Evolutionary conservation across 2,888 invertebrate genomes (phyloP), one percentile per base, ranked within the genome.

Genomic region (Lithophane socia): DNA sequence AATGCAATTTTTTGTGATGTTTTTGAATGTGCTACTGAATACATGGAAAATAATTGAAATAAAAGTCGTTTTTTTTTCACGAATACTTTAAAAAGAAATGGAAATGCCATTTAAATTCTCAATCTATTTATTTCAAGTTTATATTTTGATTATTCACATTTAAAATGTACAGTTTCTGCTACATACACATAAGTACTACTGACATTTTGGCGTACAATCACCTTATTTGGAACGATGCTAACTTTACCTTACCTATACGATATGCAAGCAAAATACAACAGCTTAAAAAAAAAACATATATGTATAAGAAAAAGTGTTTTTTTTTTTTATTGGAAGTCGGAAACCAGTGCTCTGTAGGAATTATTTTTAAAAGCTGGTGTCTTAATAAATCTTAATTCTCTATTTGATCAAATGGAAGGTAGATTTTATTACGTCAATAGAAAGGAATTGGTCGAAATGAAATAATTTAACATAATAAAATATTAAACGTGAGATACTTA

Each of bases 51-150:
- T 61, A 63, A 60, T 58, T n/a, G 29, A 29, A 64, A 47, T 21
- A 0, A 8, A 12, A 2, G 12, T 60, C 24, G 42, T 77, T 75
- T 81, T 84, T n/a, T 18, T 52, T 8, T 2, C 54, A 13, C 13
- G 29, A 18, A 18, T 18, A 29, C 2, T 2, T 60, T 3, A 10
- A n/a, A 54, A 70, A 52, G 29, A 16, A 24, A n/a, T 7, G 0
- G 1, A 49, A 52, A 13, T 5, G 5, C 10, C 24, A 47, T 47
- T 72, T 65, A 68, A 82, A 84, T 83, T 86, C 77, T 86, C 87
- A 87, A 88, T 86, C 86, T 89, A 91, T 89, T 90, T 91, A 91
- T 90, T 91, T 88, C 82, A 86, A 80, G 76, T 90, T 89, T 87
- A 90, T 84, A 86, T 81, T 87, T 85, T 84, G 84, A 89, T 87